Evolutionary conservation across 2,113 vertebrate genomes (phyloP), one percentile per base, ranked within the genome.

Genomic region (Cryptoleucopteryx plumbea): DNA sequence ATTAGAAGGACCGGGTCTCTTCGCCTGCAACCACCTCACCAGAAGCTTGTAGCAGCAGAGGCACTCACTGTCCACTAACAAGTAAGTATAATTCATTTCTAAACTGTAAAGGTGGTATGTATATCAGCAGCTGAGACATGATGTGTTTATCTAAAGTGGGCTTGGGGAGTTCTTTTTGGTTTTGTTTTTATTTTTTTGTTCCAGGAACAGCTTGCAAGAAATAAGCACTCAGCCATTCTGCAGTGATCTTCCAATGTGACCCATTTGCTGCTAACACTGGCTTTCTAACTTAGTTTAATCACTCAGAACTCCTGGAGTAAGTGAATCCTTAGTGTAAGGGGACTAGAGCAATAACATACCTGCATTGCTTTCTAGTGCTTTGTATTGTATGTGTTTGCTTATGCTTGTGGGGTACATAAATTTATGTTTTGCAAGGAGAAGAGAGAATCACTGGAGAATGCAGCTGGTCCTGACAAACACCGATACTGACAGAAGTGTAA

Each of bases 11-110:
- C 45, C 1, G 0, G 5, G 82, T 93, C 91, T 93, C 84, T 93
- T 97, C 21, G 74, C 75, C 74, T 89, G 88, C 88, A 82, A 82
- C 87, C 86, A 84, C 80, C 75, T 97, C 85, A 70, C 11, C 17
- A 75, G 88, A 65, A 65, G 58, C 78, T 92, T 95, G 88, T 73
- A 74, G 61, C 47, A 86, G 47, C 66, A 50, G 34, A 89, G 31
- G 79, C 42, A 73, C 48, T 81, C 42, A 71, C 52, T 81, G 16
- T 66, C 42, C 45, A 63, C 42, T 50, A 85, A 87, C 27, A 89
- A 94, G 98, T 98, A 88, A 82, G 91, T 93, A 52, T 52, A 80
- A 36, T 7, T 45, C 1, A 38, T 75, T 89, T 86, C 43, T 91
- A 55, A 70, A 71, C 25, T 58, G 13, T 63, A 62, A 56, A 56